Conservation (phyloP, 1,140 invertebrate genomes). For the Acromyrmex echinatior region DNA sequence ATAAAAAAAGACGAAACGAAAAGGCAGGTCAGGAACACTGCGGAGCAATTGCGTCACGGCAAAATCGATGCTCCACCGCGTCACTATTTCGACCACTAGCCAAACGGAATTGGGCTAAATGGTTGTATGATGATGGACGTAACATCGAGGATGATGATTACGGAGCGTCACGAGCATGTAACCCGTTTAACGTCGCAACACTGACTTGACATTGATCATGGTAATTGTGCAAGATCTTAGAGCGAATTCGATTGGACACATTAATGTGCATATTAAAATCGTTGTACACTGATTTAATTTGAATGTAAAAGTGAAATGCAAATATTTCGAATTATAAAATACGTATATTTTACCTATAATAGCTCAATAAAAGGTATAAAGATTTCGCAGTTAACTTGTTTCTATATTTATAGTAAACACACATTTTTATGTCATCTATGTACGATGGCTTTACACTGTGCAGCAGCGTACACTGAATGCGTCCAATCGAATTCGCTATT, state of each 20-base stretch:
- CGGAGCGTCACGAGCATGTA: constrained; percentile 14
- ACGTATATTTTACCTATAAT: too few relatives aligned
- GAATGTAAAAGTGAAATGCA: too few relatives aligned
- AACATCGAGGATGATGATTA: constrained; percentile 27
- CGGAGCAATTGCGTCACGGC: constrained; percentile 68
- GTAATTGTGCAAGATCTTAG: not conserved
- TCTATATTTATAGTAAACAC: too few relatives aligned
- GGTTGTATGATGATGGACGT: constrained; percentile 10
- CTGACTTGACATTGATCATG: constrained; percentile 22
- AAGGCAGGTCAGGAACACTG: constrained; percentile 76
- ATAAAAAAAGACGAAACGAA: constrained; percentile 54
- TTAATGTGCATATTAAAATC: too few relatives aligned
- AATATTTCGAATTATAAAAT: too few relatives aligned
- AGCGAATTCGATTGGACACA: too few relatives aligned
- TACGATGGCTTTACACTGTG: too few relatives aligned
- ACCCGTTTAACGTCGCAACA: constrained; percentile 42
- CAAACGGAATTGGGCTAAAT: constrained; percentile 37
- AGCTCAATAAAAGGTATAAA: too few relatives aligned
- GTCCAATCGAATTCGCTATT: not conserved
- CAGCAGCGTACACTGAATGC: too few relatives aligned
- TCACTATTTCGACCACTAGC: constrained; percentile 52
- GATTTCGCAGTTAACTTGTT: too few relatives aligned
- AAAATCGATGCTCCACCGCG: constrained; percentile 55
- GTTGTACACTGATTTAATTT: too few relatives aligned
- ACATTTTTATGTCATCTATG: too few relatives aligned